Percentiles rank a stretch among this genome's conserved stretches.
Conservation (phyloP, 2,888 invertebrate genomes). For the Lepetodrilus schrolli region DNA sequence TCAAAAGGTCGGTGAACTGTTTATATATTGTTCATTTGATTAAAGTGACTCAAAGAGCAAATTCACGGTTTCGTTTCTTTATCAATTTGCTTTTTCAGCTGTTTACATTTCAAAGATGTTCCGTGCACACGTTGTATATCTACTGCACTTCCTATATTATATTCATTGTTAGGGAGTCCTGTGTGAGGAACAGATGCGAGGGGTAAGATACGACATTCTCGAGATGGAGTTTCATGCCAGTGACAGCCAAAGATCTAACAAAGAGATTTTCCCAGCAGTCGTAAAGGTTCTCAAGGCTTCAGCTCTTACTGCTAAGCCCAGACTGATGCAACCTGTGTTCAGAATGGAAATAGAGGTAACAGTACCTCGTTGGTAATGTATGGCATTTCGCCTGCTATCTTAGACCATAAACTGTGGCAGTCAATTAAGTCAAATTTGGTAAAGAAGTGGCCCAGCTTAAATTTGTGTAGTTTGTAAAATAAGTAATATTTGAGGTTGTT, state of each 20-base stretch:
- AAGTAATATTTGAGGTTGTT: no score
- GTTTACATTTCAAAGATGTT: no score
- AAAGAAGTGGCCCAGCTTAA: no score
- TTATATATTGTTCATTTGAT: no score
- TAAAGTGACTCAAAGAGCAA: no score
- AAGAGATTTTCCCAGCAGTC: slow-evolving; percentile 99
- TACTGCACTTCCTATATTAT: background rate
- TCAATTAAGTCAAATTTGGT: no score
- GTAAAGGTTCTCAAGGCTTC: slow-evolving; percentile 97
- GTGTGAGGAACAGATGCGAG: slow-evolving; percentile 97
- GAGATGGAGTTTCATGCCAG: slow-evolving; percentile 99
- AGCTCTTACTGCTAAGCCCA: slow-evolving; percentile 92
- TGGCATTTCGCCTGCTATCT: no score
- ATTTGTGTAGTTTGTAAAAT: no score
- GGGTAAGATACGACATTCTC: slow-evolving; percentile 95
- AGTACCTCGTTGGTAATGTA: no score
- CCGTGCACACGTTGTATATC: background rate
- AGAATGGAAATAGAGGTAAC: slow-evolving; percentile 97
- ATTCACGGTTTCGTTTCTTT: no score
- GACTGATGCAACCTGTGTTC: slow-evolving; percentile 98
- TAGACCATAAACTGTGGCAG: no score
- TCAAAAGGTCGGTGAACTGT: slow-evolving; percentile 83
- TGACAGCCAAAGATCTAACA: slow-evolving; percentile 99
- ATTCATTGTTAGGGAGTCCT: slow-evolving; percentile 85
- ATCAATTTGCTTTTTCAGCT: no score